Evolutionary conservation across 2,888 invertebrate genomes (phyloP), one percentile per base, ranked within the genome.

Genomic region (Drosophila acutilabella): DNA sequence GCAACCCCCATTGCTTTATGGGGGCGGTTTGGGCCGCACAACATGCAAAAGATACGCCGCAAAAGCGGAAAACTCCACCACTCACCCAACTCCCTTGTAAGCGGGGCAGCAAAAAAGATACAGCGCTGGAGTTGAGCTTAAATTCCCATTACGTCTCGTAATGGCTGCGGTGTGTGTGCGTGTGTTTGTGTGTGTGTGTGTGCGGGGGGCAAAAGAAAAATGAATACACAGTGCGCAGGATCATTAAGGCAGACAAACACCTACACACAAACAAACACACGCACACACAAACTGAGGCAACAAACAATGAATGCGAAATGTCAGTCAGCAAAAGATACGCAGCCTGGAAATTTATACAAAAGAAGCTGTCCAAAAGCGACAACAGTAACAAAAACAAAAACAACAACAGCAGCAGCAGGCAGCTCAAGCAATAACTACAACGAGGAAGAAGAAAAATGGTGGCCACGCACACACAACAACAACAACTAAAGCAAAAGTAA

Each of bases 61-160:
- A 83, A 80, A 81, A 88, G 78, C 86, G 88, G 86, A 86, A 86
- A 74, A 67, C 65, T 72, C 79, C 75, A 3, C 78, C 67, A 60
- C 36, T 44, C 30, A 41, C 30, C 42, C n/a, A 54, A 11, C 48
- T 26, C 60, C 23, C 52, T 3, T 1, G 10, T n/a, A 50, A 10
- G 11, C 18, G 30, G 26, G 26, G 11, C 40, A 30, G 26, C 38
- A 54, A 67, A 56, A 67, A 66, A 80, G 62, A 72, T 74, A 78
- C 48, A 60, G 61, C 72, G 73, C 80, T 70, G 78, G 60, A 81
- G 88, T 67, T 78, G 71, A 77, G 85, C 78, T 88, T 86, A 88
- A 90, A 90, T 88, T 89, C 86, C 89, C 89, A 89, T 90, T 90
- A 90, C 86, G 80, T 78, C 74, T 76, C 88, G 84, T 89, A 89